phyloP scores from a whole-genome alignment of 2,888 invertebrate species.

The Stenodera caucasica region DNA sequence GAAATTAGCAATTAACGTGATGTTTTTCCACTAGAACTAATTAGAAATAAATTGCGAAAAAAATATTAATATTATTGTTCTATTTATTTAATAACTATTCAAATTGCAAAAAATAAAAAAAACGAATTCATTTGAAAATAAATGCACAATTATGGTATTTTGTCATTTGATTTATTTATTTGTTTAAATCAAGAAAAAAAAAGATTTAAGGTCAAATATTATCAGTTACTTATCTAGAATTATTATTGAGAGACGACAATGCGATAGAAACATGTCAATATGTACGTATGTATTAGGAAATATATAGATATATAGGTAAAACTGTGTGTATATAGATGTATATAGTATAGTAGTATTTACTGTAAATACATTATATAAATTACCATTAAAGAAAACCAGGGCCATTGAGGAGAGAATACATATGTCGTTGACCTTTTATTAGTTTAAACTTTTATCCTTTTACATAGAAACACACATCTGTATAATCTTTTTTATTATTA shows the following conservation, averaged over 20 bases:
- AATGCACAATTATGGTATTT: no score
- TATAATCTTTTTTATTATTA: no score
- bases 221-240: background rate
- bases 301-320: background rate
- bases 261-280: background rate
- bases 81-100: background rate
- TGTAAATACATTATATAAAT: no score
- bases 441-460: background rate
- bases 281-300: background rate
- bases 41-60: background rate
- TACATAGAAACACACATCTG: background rate
- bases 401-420: background rate
- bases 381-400: background rate
- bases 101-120: background rate
- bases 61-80: no score
- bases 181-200: no score
- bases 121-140: no score
- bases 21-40: background rate
- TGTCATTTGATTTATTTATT: background rate
- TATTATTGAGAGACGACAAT: background rate
- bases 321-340: no score
- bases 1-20: background rate
- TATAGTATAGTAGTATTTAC: no score
- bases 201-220: constrained; percentile 1
- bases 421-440: constrained; percentile 5